A percentile compares a stretch with the other conserved stretches of the same genome.
Conservation (phyloP, 2,797 vertebrate genomes). For the Lacerta bilineata region DNA sequence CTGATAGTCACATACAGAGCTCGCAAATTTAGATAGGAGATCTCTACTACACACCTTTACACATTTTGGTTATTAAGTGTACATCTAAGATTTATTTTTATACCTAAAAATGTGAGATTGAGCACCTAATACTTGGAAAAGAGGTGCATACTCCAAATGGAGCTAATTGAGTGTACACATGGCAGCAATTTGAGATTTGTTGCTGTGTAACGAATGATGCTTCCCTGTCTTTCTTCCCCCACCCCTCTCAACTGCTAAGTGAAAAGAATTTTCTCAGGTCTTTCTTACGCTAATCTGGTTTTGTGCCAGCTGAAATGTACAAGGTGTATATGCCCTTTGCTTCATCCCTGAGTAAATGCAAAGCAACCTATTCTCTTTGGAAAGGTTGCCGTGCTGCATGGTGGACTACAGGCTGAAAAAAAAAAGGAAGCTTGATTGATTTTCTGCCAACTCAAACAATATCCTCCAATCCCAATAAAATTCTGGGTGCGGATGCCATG, state of each 20-base stretch:
- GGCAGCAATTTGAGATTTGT: not conserved
- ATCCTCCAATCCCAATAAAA: not conserved
- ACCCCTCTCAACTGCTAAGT: not conserved
- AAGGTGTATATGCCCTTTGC: not conserved
- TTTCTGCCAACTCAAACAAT: not conserved
- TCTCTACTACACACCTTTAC: not conserved
- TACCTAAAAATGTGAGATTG: not conserved
- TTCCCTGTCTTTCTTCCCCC: not conserved
- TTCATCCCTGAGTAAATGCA: not conserved
- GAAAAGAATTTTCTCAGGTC: not conserved
- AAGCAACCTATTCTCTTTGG: not conserved
- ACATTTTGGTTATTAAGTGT: not conserved
- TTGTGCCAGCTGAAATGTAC: not conserved
- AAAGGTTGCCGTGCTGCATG: not conserved
- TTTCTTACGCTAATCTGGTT: not conserved
- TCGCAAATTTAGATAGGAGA: not conserved
- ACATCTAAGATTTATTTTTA: not conserved
- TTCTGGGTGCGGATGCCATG: not conserved
- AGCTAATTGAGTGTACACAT: not conserved
- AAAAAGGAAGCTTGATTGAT: not conserved
- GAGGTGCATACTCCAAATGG: not conserved
- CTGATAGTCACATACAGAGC: not conserved
- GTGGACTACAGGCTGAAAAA: not conserved
- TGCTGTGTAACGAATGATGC: not conserved
- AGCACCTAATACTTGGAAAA: not conserved